Evolutionary conservation across 2,113 vertebrate genomes (phyloP).

Genomic region (Laticauda laticaudata): DNA sequence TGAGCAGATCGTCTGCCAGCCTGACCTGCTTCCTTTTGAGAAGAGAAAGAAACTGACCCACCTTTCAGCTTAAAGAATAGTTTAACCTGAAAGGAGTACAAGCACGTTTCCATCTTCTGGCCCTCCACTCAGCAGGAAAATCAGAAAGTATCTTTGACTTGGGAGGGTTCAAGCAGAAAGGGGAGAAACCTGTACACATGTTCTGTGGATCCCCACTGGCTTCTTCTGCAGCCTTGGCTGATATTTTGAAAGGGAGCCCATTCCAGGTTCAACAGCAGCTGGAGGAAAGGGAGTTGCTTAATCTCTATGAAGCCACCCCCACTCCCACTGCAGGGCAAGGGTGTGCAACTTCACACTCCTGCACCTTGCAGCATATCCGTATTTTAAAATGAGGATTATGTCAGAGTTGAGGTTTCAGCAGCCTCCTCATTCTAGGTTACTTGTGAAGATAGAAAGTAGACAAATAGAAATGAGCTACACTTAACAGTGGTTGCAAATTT

Average conservation of each 20-base stretch:
- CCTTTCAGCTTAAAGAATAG: neutral
- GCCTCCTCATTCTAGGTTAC: neutral
- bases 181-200: fast-evolving
- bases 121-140: neutral
- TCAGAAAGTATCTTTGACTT: neutral
- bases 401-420: neutral
- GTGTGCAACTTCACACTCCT: neutral
- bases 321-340: neutral
- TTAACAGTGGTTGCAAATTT: neutral
- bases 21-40: neutral
- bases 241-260: neutral
- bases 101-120: neutral
- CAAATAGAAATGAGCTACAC: neutral
- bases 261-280: neutral
- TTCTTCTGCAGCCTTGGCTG: fast-evolving
- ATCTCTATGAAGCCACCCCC: neutral
- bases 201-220: neutral
- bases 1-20: neutral
- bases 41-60: neutral
- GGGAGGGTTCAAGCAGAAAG: neutral
- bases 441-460: neutral
- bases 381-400: neutral
- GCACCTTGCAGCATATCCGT: neutral
- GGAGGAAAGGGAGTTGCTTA: neutral
- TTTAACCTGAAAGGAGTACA: neutral